phyloP scores from a whole-genome alignment of 1,140 invertebrate genomes.

The Pseudoatta argentina region DNA sequence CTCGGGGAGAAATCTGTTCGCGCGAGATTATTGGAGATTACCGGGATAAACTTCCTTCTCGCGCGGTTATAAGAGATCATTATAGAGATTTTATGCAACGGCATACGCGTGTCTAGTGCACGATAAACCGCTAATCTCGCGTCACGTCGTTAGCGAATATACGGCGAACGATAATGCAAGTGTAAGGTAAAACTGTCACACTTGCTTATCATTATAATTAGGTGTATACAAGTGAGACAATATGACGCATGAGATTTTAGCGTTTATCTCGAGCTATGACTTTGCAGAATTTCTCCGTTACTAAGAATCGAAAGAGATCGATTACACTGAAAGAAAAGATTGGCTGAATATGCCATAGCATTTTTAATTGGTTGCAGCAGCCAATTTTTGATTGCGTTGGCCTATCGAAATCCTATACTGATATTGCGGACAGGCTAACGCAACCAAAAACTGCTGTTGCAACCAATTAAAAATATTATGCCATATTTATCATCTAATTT shows the following conservation, averaged over 20 bases:
- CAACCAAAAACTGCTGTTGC: too few relatives aligned
- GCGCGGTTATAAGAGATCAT: neutral
- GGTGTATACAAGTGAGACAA: neutral
- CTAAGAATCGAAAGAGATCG: neutral
- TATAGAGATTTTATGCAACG: neutral
- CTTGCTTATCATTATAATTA: neutral
- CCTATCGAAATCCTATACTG: too few relatives aligned
- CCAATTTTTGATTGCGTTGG: too few relatives aligned
- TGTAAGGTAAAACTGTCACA: neutral
- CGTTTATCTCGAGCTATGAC: neutral
- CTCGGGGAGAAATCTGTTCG: neutral
- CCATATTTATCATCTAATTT: too few relatives aligned
- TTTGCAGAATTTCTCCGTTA: neutral
- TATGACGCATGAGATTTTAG: neutral
- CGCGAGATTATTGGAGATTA: neutral
- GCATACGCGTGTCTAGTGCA: neutral
- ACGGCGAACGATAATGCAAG: neutral
- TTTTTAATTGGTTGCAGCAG: too few relatives aligned
- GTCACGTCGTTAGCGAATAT: neutral
- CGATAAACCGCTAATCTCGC: slow-evolving; percentile 10
- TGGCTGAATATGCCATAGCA: too few relatives aligned
- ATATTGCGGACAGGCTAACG: too few relatives aligned
- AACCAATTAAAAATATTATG: too few relatives aligned
- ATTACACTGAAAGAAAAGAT: too few relatives aligned
- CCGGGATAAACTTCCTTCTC: neutral